phyloP scores from a whole-genome alignment of 2,113 vertebrate genomes.

The Pitta sordida region DNA sequence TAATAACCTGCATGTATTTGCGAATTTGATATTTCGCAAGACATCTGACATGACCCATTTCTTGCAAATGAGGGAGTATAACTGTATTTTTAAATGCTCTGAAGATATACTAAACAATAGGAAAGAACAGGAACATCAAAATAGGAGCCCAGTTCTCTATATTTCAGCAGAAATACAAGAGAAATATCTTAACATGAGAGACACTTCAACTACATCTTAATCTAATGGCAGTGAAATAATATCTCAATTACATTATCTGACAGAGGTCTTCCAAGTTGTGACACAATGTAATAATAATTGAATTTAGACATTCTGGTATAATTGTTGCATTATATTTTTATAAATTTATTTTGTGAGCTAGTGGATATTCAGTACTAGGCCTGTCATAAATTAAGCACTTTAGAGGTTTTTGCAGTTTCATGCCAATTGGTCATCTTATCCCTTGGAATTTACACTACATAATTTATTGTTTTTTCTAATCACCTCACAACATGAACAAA shows the following conservation, averaged over 20 bases:
- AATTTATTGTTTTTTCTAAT: not conserved
- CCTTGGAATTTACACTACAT: not conserved
- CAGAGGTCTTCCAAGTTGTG: not conserved
- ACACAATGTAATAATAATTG: not conserved
- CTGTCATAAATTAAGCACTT: not conserved
- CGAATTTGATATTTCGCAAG: no score
- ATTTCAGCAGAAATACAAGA: not conserved
- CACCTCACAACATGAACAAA: not conserved
- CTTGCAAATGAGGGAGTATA: no score
- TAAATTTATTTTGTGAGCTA: not conserved
- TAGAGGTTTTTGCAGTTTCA: not conserved
- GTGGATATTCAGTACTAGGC: not conserved
- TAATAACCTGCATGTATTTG: no score
- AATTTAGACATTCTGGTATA: not conserved
- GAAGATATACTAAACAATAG: not conserved
- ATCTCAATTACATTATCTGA: not conserved
- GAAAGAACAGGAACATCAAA: not conserved
- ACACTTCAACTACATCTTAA: not conserved
- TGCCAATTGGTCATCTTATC: not conserved
- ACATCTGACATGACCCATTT: no score
- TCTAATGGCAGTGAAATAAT: not conserved
- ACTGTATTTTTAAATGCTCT: not conserved
- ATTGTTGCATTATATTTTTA: not conserved
- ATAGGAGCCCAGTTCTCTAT: not conserved
- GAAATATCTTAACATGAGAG: not conserved